phyloP scores from a whole-genome alignment of 2,888 invertebrate genomes.

The Thecophora atra region DNA sequence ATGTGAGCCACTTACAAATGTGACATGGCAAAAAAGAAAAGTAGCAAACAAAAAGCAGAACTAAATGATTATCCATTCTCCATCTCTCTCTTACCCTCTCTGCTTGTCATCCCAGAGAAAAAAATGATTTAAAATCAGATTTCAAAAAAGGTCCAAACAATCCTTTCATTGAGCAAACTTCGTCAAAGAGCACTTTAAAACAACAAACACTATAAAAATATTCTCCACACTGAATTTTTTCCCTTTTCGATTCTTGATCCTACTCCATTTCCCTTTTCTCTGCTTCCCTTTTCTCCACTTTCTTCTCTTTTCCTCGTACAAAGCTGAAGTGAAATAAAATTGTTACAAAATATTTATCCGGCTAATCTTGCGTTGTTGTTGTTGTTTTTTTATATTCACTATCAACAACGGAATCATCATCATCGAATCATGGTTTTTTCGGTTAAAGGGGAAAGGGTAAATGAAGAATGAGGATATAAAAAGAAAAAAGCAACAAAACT shows the following conservation, averaged over 20 bases:
- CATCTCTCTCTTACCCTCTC: not conserved
- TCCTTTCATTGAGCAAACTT: no score
- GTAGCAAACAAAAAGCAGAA: no score
- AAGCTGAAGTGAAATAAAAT: conserved; percentile 2
- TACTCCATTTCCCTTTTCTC: no score
- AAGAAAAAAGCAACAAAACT: conserved; percentile 7
- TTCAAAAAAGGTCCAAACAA: no score
- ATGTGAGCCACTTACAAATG: not conserved
- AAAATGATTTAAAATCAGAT: no score
- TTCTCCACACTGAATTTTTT: no score
- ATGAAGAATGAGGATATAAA: not conserved
- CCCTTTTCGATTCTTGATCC: no score
- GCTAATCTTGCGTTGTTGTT: conserved; percentile 15
- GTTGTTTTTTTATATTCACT: not conserved
- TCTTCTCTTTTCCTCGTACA: no score
- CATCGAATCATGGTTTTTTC: not conserved
- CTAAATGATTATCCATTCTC: not conserved
- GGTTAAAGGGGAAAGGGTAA: not conserved
- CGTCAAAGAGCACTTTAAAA: no score
- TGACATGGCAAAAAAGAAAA: not conserved
- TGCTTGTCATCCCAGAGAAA: not conserved
- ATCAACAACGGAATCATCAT: not conserved
- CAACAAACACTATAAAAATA: no score
- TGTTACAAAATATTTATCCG: conserved; percentile 29
- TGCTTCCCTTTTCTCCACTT: no score